Percentiles rank a stretch among this genome's conserved stretches.
Conservation (phyloP, 2,113 vertebrate species). For the rat (Rattus norvegicus) region DNA sequence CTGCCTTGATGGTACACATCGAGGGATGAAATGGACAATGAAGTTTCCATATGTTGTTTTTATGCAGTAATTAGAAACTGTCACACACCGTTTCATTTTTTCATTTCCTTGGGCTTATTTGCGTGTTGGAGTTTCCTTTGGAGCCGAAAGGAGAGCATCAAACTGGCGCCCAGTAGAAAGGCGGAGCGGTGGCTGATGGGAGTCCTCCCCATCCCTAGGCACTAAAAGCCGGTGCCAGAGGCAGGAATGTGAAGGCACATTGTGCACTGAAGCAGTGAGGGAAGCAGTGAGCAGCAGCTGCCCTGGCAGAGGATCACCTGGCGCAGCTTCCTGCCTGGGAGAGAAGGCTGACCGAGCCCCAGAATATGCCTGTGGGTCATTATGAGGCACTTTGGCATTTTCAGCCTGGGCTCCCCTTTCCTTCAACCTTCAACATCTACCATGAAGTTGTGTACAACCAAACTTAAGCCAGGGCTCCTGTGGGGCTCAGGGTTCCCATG, state of each 20-base stretch:
- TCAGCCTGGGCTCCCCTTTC: not conserved
- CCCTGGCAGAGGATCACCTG: not conserved
- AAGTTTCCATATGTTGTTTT: constrained; percentile 95
- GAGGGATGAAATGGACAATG: constrained; percentile 95
- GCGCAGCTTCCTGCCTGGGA: not conserved
- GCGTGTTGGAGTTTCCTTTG: constrained; percentile 84
- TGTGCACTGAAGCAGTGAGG: constrained; percentile 28
- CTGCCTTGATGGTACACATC: constrained; percentile 90
- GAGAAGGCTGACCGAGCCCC: not conserved
- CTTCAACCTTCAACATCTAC: constrained; percentile 29
- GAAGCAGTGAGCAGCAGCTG: constrained; percentile 63
- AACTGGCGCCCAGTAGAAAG: constrained; percentile 82
- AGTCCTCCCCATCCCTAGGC: constrained; percentile 73
- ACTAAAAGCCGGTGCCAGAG: constrained; percentile 78
- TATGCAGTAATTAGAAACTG: constrained; percentile 94
- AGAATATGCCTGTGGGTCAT: not conserved
- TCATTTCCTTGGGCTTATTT: constrained; percentile 89
- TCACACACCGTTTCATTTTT: constrained; percentile 90
- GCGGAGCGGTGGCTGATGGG: constrained; percentile 70
- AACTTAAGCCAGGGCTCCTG: not conserved
- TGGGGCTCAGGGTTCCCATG: not conserved
- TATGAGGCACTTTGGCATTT: constrained; percentile 7
- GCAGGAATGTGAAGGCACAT: constrained; percentile 65
- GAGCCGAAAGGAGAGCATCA: constrained; percentile 82
- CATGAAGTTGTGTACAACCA: constrained; percentile 19